phyloP scores from a whole-genome alignment of 2,113 vertebrate genomes.

The Esox niger region DNA sequence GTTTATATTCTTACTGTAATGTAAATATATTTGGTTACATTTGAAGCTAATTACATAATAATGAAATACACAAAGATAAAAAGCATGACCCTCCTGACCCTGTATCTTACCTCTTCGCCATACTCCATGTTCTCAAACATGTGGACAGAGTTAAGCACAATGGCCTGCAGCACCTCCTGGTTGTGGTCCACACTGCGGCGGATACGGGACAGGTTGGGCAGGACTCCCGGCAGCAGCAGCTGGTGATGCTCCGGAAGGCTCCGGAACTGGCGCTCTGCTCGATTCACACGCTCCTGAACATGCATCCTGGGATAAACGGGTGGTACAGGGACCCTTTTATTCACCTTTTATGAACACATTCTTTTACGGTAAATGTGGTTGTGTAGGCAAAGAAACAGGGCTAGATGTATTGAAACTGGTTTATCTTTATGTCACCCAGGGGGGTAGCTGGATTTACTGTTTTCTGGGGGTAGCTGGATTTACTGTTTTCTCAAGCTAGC shows the following conservation, averaged over 20 bases:
- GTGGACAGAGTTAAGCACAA: conserved; percentile 89
- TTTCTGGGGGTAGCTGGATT: too few relatives aligned
- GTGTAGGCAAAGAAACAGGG: too few relatives aligned
- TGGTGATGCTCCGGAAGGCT: conserved; percentile 85
- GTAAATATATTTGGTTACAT: too few relatives aligned
- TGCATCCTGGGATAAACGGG: conserved; percentile 76
- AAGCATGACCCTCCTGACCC: conserved; percentile 2
- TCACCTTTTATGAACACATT: too few relatives aligned
- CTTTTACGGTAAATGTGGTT: too few relatives aligned
- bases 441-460: too few relatives aligned
- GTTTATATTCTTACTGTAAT: too few relatives aligned
- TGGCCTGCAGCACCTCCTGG: conserved; percentile 86
- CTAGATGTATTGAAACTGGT: too few relatives aligned
- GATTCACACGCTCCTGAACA: conserved; percentile 89
- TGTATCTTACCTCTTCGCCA: conserved; percentile 84
- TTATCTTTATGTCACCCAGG: too few relatives aligned
- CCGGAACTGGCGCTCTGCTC: conserved; percentile 88
- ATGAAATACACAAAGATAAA: too few relatives aligned
- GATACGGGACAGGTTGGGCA: conserved; percentile 83
- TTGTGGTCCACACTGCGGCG: conserved; percentile 91
- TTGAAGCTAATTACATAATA: too few relatives aligned
- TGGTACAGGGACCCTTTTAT: not conserved
- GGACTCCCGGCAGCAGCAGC: conserved; percentile 84
- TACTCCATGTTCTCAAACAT: conserved; percentile 99
- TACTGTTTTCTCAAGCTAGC: too few relatives aligned